Conservation (phyloP, 2,113 vertebrate species). For the Cariama cristata region DNA sequence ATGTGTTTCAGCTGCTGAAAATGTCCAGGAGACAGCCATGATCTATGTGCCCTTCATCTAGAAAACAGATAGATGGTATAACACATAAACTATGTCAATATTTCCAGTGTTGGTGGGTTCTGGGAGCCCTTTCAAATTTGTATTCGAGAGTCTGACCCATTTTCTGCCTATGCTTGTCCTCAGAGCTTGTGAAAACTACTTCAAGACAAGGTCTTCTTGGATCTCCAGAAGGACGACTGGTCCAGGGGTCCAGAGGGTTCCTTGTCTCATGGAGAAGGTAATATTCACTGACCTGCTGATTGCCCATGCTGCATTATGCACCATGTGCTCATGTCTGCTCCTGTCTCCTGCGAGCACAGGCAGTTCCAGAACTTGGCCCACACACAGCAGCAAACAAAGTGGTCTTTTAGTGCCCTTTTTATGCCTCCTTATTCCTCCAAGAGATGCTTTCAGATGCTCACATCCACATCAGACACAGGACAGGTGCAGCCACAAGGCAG, state of each 20-base stretch:
- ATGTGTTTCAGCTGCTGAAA: background rate
- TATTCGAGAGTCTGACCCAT: background rate
- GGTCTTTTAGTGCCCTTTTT: background rate
- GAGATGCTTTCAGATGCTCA: background rate
- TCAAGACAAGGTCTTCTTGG: background rate
- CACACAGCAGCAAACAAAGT: background rate
- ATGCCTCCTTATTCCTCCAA: background rate
- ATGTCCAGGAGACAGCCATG: background rate
- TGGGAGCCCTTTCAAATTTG: background rate
- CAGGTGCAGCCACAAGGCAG: background rate
- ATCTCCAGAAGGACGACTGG: background rate
- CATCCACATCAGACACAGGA: background rate
- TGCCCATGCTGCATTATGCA: background rate
- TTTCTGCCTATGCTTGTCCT: background rate
- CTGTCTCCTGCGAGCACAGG: background rate
- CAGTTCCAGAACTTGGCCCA: background rate
- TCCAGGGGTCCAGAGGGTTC: background rate
- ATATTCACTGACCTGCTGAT: background rate
- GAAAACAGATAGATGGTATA: background rate
- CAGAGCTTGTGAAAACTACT: background rate
- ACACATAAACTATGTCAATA: background rate
- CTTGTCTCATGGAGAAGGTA: background rate
- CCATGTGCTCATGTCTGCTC: background rate
- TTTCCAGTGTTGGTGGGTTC: background rate
- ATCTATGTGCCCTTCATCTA: background rate